phyloP scores from a whole-genome alignment of 2,888 invertebrate genomes.

The Tineola bisselliella region DNA sequence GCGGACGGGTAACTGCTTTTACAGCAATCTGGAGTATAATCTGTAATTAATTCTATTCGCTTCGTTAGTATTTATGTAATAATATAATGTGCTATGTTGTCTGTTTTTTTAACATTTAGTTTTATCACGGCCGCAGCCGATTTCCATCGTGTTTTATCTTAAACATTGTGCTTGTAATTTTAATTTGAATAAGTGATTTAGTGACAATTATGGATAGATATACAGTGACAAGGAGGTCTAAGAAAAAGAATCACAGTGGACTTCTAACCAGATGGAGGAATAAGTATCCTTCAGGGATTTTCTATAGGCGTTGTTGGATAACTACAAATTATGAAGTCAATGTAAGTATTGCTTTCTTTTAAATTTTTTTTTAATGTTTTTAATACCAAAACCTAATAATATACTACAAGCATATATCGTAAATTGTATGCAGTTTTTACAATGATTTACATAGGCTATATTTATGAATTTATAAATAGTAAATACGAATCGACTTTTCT shows the following conservation, averaged over 20 bases:
- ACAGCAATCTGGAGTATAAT: conserved; percentile 33
- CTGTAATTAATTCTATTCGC: conserved; percentile 44
- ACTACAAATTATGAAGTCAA: conserved; percentile 52
- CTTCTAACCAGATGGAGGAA: conserved; percentile 46
- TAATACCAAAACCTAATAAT: too few relatives aligned
- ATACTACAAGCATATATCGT: too few relatives aligned
- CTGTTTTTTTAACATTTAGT: conserved; percentile 47
- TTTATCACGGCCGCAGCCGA: conserved; percentile 35
- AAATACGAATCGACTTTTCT: too few relatives aligned
- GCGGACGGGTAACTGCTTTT: conserved; percentile 16
- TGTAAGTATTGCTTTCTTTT: conserved; percentile 31
- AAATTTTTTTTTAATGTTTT: too few relatives aligned
- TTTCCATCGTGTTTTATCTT: conserved; percentile 35
- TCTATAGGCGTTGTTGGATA: conserved; percentile 44
- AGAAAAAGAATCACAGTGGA: conserved; percentile 39
- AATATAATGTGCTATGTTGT: conserved; percentile 37
- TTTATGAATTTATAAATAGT: too few relatives aligned
- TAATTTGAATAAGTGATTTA: conserved; percentile 17
- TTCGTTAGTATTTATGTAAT: conserved; percentile 52
- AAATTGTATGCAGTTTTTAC: too few relatives aligned
- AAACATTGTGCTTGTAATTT: conserved; percentile 13
- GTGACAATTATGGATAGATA: conserved; percentile 51
- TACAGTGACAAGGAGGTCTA: conserved; percentile 49
- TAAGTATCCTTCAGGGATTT: conserved; percentile 40
- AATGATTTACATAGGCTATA: too few relatives aligned